Percentiles rank a stretch among this genome's conserved stretches.
These are phyloP conservation scores for Macaca mulatta DNA, from an alignment of 2,113 vertebrate genomes.

Conservation along the genomic window DNA sequence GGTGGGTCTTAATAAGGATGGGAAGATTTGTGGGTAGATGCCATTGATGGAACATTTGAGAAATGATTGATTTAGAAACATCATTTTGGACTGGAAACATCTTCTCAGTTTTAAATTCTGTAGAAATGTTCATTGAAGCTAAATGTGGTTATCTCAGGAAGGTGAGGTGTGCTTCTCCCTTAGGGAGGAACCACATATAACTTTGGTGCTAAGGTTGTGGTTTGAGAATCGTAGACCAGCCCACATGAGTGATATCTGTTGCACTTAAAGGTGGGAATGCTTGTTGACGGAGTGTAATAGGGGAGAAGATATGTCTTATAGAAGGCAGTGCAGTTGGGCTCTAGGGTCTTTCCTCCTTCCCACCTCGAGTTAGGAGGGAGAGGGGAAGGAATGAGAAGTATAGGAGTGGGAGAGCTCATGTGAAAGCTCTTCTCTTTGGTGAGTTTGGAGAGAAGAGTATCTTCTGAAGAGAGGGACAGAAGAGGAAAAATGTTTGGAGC, in stretches of 20 bases:
- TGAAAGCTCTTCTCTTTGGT: neutral
- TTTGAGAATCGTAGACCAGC: neutral
- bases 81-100: neutral
- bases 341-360: neutral
- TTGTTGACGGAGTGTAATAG: neutral
- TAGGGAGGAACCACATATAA: neutral
- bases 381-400: neutral
- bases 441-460: neutral
- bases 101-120: slow-evolving; percentile 25
- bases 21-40: neutral
- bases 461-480: neutral
- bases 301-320: neutral
- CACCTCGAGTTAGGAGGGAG: neutral
- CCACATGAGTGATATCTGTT: neutral
- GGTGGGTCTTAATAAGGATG: neutral
- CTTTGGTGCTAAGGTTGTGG: neutral
- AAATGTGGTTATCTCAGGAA: neutral
- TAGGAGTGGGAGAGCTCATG: neutral
- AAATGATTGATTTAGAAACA: neutral
- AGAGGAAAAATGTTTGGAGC: neutral
- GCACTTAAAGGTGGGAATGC: neutral
- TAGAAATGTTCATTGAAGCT: neutral
- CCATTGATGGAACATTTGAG: neutral
- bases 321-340: neutral
- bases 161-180: neutral